Base-by-base conservation (phyloP, 2,797 vertebrate species). In the Monodelphis domestica region DNA sequence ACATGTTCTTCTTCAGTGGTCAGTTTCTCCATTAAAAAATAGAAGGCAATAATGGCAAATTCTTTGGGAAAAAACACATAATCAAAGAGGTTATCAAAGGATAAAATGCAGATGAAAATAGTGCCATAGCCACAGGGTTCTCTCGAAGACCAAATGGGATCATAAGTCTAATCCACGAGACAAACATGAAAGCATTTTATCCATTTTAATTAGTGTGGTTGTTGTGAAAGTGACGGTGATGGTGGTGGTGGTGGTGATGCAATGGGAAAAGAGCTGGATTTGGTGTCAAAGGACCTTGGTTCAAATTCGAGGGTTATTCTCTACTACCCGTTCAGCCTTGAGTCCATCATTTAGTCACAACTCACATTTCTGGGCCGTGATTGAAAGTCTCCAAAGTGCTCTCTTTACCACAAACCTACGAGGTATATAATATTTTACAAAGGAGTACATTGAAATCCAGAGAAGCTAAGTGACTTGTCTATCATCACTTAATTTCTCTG, bases 1-100 rank as follows among this genome's bases (percentile, higher is more conserved):
- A 92, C 91, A 53, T 95, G 45, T 90, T 90, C 78, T 90, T 53
- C 26, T 93, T 92, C 92, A 94, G 89, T 92, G 91, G 52, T 93
- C 28, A 94, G 26, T 84, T 91, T 92, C 21, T 95, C 89, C 95
- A 89, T 50, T 94, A 95, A 93, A 12, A 56, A 93, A 94, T 89
- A 93, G 59, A 88, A 95, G 95, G 56, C 54, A 87, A 90, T 89
- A 53, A 54, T 90, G 91, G 87, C 78, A 28, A 45, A 94, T 78
- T 84, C 70, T 96, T 94, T 90, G 93, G 63, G 94, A 96, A 95
- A 90, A 63, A 95, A 38, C 55, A 87, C 29, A 3, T 78, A 94
- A 78, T 92, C 91, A 92, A 89, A 93, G 52, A 91, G 57, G 45
- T 93, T 78, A 53, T 88, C 29, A 54, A 84, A 24, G 70, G 70